These are phyloP conservation scores for Sphaeridia pumilis DNA, from an alignment of 2,888 invertebrate species.

Conservation along the genomic window DNA sequence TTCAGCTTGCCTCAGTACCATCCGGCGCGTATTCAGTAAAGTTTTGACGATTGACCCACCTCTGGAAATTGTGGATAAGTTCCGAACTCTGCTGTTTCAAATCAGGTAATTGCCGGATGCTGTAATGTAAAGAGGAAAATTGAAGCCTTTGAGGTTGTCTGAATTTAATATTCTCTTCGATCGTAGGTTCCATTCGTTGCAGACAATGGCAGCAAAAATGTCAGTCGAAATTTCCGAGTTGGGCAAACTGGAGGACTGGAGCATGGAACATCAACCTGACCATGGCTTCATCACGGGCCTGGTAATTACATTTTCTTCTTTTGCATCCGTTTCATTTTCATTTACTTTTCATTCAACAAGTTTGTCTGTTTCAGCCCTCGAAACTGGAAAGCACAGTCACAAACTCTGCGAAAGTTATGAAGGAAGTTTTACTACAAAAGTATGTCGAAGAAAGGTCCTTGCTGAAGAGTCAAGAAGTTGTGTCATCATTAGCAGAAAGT, in stretches of 20 bases:
- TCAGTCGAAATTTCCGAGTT: conserved; percentile 62
- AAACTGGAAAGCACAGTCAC: conserved; percentile 59
- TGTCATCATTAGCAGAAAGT: conserved; percentile 20
- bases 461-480: conserved; percentile 42
- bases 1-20: conserved; percentile 65
- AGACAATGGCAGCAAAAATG: conserved; percentile 70
- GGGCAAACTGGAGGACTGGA: conserved; percentile 69
- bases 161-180: too few species aligned
- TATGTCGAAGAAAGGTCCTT: conserved; percentile 54
- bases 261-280: conserved; percentile 67
- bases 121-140: too few species aligned
- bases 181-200: too few species aligned
- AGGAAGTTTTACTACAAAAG: conserved; percentile 57
- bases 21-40: conserved; percentile 63
- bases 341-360: too few species aligned
- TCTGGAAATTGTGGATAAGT: conserved; percentile 71
- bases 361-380: conserved; percentile 47
- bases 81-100: conserved; percentile 74
- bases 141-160: too few species aligned
- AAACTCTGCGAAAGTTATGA: conserved; percentile 55
- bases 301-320: too few species aligned
- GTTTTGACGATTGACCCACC: conserved; percentile 75
- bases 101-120: conserved; percentile 55
- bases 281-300: conserved; percentile 74
- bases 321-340: too few species aligned